Evolutionary conservation across 2,888 invertebrate genomes (phyloP), one percentile per base, ranked within the genome.

Genomic region (Galeopsomyia nigrocyanea): DNA sequence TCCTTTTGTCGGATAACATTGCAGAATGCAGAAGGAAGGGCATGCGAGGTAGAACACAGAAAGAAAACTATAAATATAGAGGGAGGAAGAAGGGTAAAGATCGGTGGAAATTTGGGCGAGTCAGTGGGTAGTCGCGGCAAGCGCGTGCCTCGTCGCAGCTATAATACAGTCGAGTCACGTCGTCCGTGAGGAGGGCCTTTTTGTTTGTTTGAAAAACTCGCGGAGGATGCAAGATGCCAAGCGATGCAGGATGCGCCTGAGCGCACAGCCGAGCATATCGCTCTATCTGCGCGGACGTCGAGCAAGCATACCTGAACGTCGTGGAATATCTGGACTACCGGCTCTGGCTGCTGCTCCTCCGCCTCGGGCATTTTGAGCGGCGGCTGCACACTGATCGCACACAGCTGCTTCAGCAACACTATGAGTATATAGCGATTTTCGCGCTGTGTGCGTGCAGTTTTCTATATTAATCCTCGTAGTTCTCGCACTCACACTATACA

Each of bases 361-460:
- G 67, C 57, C 53, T 67, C 67, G 61, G 71, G 71, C 71, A 71
- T 71, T 46, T 71, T 66, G 14, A 21, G 26, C 56, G 31, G 10
- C 39, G 53, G 19, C 7, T 21, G 17, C 31, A 39, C 26, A 46
- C n/a, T 21, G 60, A 53, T 47, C 55, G 16, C 26, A n/a, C n/a
- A n/a, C n/a, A n/a, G n/a, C n/a, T n/a, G n/a, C n/a, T n/a, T n/a
- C n/a, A n/a, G n/a, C n/a, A n/a, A n/a, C n/a, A n/a, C n/a, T n/a
- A n/a, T n/a, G n/a, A n/a, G n/a, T n/a, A n/a, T n/a, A n/a, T n/a
- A 53, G 14, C 17, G 3, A 31, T 31, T 31, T 46, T 17, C 31
- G 5, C 57, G 26, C 66, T 49, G 17, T 10, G 49, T 21, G 19
- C 46, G 16, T 47, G 55, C 64, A 14, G 55, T 65, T 65, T 56